Evolutionary conservation across 2,888 invertebrate species (phyloP), one percentile per base, ranked within the genome.

Genomic region (Scelioninae gen. 1): DNA sequence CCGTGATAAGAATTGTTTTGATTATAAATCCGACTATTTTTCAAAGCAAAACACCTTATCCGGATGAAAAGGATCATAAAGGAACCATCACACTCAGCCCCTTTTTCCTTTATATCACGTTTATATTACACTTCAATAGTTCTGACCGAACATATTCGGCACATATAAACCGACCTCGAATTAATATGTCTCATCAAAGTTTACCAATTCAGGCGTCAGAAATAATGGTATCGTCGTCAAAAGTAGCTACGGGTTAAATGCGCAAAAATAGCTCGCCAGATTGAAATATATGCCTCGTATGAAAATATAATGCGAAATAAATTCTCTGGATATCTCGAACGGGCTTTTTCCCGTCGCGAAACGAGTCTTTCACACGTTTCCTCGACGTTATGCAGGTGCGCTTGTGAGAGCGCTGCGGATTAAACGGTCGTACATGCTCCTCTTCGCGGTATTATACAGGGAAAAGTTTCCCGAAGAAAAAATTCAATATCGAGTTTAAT

Each of bases 401-500:
- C 68, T 49, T 69, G 75, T 62, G 72, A 66, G 69, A 72, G 71
- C 69, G 71, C 71, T 43, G 69, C 78, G 81, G 81, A 83, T 78
- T 83, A 82, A 80, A 83, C 71, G 69, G 56, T 83, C 69, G 83
- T 83, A 78, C 84, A 84, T 79, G 72, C 69, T 74, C 55, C 51
- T 80, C 77, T 74, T 75, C 71, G 82, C 77, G 76, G 76, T 83
- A 79, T 82, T 71, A 79, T 82, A 72, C 75, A 65, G 74, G 56
- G 65, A 68, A 68, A 85, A 80, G 85, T 83, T 83, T 81, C 58
- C 55, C 47, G 66, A 55, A 80, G 77, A 76, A 77, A 84, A 88
- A 87, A 86, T 86, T 87, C 87, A 87, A 88, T 88, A 88, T 87
- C 87, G 83, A 85, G 84, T 86, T 87, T 85, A 86, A 88, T 88